phyloP scores from a whole-genome alignment of 2,888 invertebrate species.

The Drosophila picticornis region DNA sequence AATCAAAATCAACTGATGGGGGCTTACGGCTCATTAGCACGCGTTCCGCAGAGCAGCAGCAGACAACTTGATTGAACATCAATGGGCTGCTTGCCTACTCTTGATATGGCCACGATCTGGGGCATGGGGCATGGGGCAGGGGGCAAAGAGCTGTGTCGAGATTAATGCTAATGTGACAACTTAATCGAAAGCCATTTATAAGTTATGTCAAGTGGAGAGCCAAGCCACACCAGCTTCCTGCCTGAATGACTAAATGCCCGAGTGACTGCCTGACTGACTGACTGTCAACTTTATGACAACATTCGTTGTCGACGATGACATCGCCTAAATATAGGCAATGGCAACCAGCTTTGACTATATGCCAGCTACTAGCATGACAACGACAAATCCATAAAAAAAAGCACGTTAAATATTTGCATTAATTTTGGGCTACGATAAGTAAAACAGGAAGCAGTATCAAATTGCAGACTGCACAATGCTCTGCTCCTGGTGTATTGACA shows the following conservation, averaged over 20 bases:
- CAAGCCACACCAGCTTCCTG: slow-evolving; percentile 15
- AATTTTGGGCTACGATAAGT: slow-evolving; percentile 57
- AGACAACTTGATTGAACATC: slow-evolving; percentile 75
- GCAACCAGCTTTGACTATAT: slow-evolving; percentile 5
- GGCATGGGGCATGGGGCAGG: neutral
- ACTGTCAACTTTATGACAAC: slow-evolving; percentile 51
- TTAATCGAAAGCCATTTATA: slow-evolving; percentile 81
- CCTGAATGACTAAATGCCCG: neutral
- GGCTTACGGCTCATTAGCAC: slow-evolving; percentile 71
- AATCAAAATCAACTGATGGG: slow-evolving; percentile 58
- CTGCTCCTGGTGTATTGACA: neutral
- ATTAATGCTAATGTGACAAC: slow-evolving; percentile 81
- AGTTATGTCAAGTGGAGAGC: slow-evolving; percentile 71
- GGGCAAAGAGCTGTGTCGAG: slow-evolving; percentile 42
- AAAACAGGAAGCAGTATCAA: slow-evolving; percentile 22
- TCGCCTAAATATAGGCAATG: slow-evolving; percentile 56
- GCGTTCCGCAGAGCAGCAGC: slow-evolving; percentile 31
- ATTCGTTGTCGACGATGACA: slow-evolving; percentile 59
- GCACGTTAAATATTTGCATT: slow-evolving; percentile 78
- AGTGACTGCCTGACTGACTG: slow-evolving; percentile 9
- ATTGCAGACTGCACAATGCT: slow-evolving; percentile 2
- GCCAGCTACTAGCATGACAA: slow-evolving; percentile 50
- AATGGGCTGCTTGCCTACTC: slow-evolving; percentile 39
- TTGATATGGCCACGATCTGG: neutral
- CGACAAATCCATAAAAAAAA: slow-evolving; percentile 75